Conservation (phyloP, 1,140 invertebrate genomes). For the Papilio polyxenes region DNA sequence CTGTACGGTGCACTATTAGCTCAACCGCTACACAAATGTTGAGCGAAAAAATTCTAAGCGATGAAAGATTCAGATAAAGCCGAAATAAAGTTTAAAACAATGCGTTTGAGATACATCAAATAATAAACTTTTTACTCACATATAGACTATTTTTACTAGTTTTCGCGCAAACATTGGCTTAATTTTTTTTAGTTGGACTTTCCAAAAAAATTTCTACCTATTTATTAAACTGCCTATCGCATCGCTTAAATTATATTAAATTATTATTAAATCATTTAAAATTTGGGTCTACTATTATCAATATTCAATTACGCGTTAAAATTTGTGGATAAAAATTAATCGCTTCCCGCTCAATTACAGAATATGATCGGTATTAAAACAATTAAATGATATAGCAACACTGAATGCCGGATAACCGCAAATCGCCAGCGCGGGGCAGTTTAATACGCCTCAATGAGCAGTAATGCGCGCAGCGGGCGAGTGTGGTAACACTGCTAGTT, state of each 20-base stretch:
- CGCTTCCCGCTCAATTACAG: background rate
- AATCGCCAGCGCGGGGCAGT: conserved; percentile 31
- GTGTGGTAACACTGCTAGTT: conserved; percentile 24
- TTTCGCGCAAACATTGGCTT: too few relatives aligned
- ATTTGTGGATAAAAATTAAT: conserved; percentile 6
- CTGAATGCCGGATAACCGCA: conserved; percentile 32
- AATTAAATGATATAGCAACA: conserved; percentile 31
- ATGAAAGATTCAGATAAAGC: background rate
- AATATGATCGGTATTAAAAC: conserved; percentile 18
- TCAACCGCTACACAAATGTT: conserved; percentile 21
- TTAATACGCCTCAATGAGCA: conserved; percentile 35
- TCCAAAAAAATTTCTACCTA: too few relatives aligned
- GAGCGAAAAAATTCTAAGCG: conserved; percentile 4
- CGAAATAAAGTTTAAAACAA: background rate
- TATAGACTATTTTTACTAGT: too few relatives aligned
- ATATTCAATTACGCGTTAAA: conserved; percentile 1
- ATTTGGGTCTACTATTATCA: background rate
- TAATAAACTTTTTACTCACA: too few relatives aligned
- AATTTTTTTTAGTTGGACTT: too few relatives aligned
- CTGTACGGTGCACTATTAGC: background rate
- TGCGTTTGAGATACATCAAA: too few relatives aligned
- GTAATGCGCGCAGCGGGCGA: conserved; percentile 11
- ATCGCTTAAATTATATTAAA: too few relatives aligned
- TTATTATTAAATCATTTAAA: background rate
- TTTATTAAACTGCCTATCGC: background rate